phyloP scores from a whole-genome alignment of 2,113 vertebrate genomes.

The Triplophysa dalaica region DNA sequence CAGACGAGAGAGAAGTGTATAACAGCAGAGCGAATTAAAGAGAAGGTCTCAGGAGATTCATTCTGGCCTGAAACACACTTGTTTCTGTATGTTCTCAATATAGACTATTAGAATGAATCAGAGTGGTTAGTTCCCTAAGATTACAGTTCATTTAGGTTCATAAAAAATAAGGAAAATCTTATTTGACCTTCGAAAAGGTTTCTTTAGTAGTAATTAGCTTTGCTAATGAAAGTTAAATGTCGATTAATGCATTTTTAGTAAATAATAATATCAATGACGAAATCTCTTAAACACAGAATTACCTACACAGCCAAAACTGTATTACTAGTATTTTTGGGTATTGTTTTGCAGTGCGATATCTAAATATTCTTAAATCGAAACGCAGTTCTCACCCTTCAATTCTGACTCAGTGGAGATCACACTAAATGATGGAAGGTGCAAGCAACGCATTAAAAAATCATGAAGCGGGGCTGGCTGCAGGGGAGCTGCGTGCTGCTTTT shows the following conservation, averaged over 20 bases:
- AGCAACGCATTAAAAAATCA: slow-evolving; percentile 71
- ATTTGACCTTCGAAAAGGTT: too few relatives aligned
- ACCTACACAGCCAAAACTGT: background rate
- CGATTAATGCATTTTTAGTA: too few relatives aligned
- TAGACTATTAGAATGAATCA: background rate
- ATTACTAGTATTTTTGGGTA: too few relatives aligned
- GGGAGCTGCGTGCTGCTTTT: slow-evolving; percentile 57
- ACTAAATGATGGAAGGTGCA: slow-evolving; percentile 64
- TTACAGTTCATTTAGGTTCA: too few relatives aligned
- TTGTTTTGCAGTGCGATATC: too few relatives aligned
- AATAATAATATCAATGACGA: too few relatives aligned
- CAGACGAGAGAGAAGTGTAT: background rate
- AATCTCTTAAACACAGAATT: too few relatives aligned
- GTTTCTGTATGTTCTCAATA: background rate
- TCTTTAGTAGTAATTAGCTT: too few relatives aligned
- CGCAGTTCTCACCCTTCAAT: background rate
- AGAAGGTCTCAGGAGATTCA: background rate
- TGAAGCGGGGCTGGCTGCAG: slow-evolving; percentile 63
- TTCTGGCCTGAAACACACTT: background rate
- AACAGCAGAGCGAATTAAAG: background rate
- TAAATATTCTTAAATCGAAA: too few relatives aligned
- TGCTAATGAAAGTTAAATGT: too few relatives aligned
- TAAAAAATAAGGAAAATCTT: too few relatives aligned
- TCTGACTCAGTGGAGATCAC: slow-evolving; percentile 1
- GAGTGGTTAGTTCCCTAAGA: background rate